phyloP scores from a whole-genome alignment of 2,113 vertebrate species.

The Dendrocopos noguchii region DNA sequence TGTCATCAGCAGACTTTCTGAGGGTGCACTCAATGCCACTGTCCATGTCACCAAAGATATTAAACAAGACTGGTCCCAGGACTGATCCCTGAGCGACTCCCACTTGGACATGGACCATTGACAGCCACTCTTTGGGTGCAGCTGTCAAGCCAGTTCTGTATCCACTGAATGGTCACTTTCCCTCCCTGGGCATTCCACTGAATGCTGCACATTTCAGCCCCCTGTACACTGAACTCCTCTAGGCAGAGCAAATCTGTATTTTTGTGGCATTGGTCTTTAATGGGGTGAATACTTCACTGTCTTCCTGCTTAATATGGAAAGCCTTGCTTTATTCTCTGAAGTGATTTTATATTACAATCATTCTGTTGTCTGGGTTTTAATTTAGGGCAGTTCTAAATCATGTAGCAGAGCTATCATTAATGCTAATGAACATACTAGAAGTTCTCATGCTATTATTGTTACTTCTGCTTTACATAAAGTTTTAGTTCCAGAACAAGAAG shows the following conservation, averaged over 20 bases:
- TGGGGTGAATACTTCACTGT: neutral
- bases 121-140: too few relatives aligned
- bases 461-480: neutral
- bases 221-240: neutral
- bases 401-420: neutral
- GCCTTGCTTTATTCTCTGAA: neutral
- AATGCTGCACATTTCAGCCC: accelerated
- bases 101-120: too few relatives aligned
- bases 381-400: slow-evolving; percentile 24
- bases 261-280: neutral
- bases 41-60: too few relatives aligned
- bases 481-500: slow-evolving; percentile 11
- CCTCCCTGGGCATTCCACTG: neutral
- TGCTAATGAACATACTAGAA: neutral
- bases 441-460: neutral
- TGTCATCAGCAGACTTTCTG: too few relatives aligned
- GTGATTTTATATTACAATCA: neutral
- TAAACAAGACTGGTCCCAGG: too few relatives aligned
- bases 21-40: too few relatives aligned
- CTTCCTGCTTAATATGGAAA: neutral
- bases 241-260: neutral
- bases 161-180: neutral
- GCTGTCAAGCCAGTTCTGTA: too few relatives aligned
- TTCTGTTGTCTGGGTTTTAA: slow-evolving; percentile 4
- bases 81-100: too few relatives aligned